Base-by-base conservation (phyloP, 2,888 invertebrate species). In the Hirtodrosophila histrioides region DNA sequence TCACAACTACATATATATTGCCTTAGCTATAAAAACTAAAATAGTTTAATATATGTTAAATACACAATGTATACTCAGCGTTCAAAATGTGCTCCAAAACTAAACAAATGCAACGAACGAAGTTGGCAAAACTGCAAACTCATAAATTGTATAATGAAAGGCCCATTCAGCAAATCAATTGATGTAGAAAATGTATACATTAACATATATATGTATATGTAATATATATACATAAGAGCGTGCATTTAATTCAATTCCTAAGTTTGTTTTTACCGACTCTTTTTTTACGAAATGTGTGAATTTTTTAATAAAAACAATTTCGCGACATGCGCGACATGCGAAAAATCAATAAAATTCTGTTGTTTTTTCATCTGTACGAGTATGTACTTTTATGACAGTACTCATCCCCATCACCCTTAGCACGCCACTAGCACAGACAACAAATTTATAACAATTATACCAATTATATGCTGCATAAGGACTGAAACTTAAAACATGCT, bases 201-300 rank as follows among this genome's bases (percentile, higher is more conserved):
- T 40, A 65, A 41, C 11, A 48, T 17, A 12, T 17, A 36, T 29
- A 24, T 58, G 29, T 44, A 29, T 37, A 57, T 44, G n/a, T 50
- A 33, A 35, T 64, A 31, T 51, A 24, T 69, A 58, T 49, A 1
- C 27, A 48, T 63, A 79, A 63, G 53, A 88, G 65, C 68, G 63
- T 86, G 81, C 81, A 81, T 81, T 81, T 81, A 81, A 69, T 69
- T 82, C 12, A 48, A 61, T 56, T 68, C 56, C 65, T 82, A 66
- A 64, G 49, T 67, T 55, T 51, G 57, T 64, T 71, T 55, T 37
- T 46, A 71, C 24, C 53, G n/a, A 33, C 10, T 17, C 35, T 58
- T 51, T 63, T 54, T 56, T 56, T 56, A 10, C 36, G 33, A 55
- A 41, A 62, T 48, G 62, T 81, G 61, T 46, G 54, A 54, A 70